Conservation (phyloP, 2,113 vertebrate genomes). For the Anoplopoma fimbria region DNA sequence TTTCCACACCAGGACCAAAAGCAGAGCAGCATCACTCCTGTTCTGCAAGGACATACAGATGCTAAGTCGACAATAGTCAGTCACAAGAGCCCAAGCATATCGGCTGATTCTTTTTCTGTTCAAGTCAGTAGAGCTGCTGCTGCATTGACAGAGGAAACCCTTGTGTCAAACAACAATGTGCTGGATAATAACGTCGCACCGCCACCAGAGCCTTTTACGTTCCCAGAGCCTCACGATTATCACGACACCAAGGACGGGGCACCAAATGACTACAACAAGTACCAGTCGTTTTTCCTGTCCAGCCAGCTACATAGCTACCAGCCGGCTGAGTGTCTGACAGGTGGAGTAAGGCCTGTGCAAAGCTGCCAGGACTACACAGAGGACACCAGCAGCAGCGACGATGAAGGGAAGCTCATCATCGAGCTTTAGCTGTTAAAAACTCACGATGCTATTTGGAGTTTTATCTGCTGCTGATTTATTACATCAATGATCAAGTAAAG, state of each 20-base stretch:
- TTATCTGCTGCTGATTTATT: slow-evolving; percentile 10
- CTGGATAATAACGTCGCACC: not conserved
- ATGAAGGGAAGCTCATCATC: slow-evolving; percentile 85
- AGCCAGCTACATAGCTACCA: slow-evolving; percentile 34
- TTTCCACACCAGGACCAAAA: slow-evolving; percentile 18
- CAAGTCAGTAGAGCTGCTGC: not conserved
- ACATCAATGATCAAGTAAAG: not conserved
- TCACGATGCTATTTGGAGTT: not conserved
- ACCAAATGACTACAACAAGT: slow-evolving; percentile 38
- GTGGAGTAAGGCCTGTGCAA: slow-evolving; percentile 49
- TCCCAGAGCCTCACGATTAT: not conserved
- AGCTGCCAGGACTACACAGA: slow-evolving; percentile 67
- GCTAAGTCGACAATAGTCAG: not conserved
- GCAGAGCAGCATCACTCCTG: not conserved
- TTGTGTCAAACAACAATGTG: not conserved
- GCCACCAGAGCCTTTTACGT: slow-evolving; percentile 6
- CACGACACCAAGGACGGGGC: not conserved
- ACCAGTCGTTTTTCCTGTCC: slow-evolving; percentile 36
- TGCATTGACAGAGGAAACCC: not conserved
- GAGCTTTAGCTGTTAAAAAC: slow-evolving; percentile 71
- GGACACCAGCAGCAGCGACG: slow-evolving; percentile 83
- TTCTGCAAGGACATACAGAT: slow-evolving; percentile 4
- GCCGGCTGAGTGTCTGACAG: slow-evolving; percentile 35
- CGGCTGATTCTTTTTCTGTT: not conserved
- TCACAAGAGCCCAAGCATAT: not conserved